These are phyloP conservation scores for Eupeodes latifasciatus DNA, from an alignment of 2,888 invertebrate species.

Conservation along the genomic window DNA sequence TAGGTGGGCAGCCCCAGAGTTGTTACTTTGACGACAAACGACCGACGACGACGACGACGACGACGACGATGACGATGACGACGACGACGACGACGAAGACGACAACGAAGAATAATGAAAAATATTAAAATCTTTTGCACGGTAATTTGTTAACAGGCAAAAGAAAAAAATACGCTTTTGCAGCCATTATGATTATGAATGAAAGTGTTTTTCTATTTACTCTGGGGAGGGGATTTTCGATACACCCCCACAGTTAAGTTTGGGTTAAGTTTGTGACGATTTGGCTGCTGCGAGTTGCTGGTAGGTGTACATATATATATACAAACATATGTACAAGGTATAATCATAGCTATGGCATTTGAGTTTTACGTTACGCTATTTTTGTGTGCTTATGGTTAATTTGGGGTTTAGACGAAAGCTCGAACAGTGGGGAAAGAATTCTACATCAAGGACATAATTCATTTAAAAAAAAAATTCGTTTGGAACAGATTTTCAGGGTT, in stretches of 20 bases:
- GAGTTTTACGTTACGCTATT: background rate
- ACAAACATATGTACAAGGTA: background rate
- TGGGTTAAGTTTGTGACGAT: background rate
- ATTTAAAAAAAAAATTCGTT: too few relatives aligned
- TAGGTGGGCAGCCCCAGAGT: conserved; percentile 45
- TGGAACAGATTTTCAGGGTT: too few relatives aligned
- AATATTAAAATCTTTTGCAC: conserved; percentile 41
- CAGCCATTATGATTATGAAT: conserved; percentile 67
- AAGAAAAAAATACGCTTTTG: background rate
- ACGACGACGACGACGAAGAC: background rate
- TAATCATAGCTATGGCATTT: conserved; percentile 4
- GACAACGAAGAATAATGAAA: conserved; percentile 16
- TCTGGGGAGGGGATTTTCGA: conserved; percentile 30
- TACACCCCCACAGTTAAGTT: conserved; percentile 28
- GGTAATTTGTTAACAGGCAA: conserved; percentile 32
- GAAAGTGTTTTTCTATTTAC: conserved; percentile 27
- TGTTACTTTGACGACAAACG: conserved; percentile 54
- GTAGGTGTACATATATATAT: background rate
- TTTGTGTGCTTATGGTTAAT: background rate
- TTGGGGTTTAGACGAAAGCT: background rate
- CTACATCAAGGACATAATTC: too few relatives aligned
- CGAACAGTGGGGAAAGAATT: background rate
- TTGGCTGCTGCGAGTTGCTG: background rate
- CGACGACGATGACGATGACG: background rate
- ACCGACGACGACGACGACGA: background rate